Base-by-base conservation (phyloP, 2,888 invertebrate genomes). In the Ecliptopera silaceata region DNA sequence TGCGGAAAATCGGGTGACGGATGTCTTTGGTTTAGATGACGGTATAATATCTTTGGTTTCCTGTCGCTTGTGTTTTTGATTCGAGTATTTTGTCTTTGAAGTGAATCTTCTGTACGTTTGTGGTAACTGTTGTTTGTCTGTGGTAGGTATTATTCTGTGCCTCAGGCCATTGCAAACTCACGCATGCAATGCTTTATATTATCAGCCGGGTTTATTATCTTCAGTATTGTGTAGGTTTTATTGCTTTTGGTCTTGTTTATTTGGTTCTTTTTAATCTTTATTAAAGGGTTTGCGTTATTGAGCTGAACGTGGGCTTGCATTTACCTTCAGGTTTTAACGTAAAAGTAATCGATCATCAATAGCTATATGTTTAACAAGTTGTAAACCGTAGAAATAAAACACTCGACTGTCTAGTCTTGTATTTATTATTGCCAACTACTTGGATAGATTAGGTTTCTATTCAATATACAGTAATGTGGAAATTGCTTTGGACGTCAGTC, bases 151-250 rank as follows among this genome's bases (percentile, higher is more conserved):
- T 53, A 50, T 53, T 56, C 45, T 50, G 32, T 53, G 58, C 54
- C 54, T 46, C 50, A 18, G 38, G 63, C 63, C 43, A 50, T 59
- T 44, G 49, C 61, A 65, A 59, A 53, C 63, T 57, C 59, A 63
- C 55, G 63, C 59, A 59, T 59, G 56, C 41, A 44, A 53, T 56
- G 62, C 56, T 63, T 63, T 65, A 59, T 57, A 50, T 47, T 54
- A 58, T 64, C 58, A 60, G 54, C 56, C 55, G 26, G 49, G 55
- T 63, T 62, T 65, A 62, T 64, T 64, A 63, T 63, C 57, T 57
- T 51, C 18, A 47, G 59, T 55, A 59, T 63, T 61, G 63, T 63
- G 26, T 48, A 22, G 34, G 17, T 50, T 58, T 63, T 63, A 63
- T 59, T 65, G 53, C 44, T 60, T 56, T 47, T 51, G 48, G 31